Base-by-base conservation (phyloP, 2,888 invertebrate species). In the Hipparchia sbordonii region DNA sequence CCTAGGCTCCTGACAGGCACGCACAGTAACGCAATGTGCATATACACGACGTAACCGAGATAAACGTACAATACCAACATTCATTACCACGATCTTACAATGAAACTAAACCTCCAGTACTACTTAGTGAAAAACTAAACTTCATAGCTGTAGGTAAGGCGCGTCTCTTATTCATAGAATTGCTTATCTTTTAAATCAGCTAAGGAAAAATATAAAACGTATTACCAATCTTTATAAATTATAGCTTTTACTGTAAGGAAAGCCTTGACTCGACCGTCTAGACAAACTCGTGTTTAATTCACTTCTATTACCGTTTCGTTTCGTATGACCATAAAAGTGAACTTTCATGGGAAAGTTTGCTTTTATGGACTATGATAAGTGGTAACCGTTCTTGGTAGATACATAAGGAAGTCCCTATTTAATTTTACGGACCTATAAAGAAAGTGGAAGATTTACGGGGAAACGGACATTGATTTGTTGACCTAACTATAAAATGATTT, bases 271-370 rank as follows among this genome's bases (percentile, higher is more conserved):
- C 61, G 73, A 62, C 67, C 39, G 74, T 74, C 74, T 77, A 76
- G 74, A 77, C 76, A 69, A 59, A 70, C 73, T 71, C 70, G 70
- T 67, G 74, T 67, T 72, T 72, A 66, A 74, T 70, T 63, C 60
- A 71, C 52, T 66, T 70, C 46, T 67, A 72, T 68, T 74, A 74
- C 45, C 54, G 66, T 70, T 59, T 59, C 65, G 57, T 51, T 68
- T 69, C 39, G 69, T 68, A 60, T 9, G 60, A 23, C 57, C 61
- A 51, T 60, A 61, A 61, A 69, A 51, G 61, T 48, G 52, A 69
- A 69, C 69, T 69, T 67, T 60, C 68, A 33, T 54, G 54, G 60
- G 72, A 75, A 75, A 72, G 71, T 74, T 73, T 60, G n/a, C 60
- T 33, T 68, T 61, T 52, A 69, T 60, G 52, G 69, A 48, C 33